These are phyloP conservation scores for Neoitamus cyanurus DNA, from an alignment of 2,888 invertebrate species.

Conservation along the genomic window DNA sequence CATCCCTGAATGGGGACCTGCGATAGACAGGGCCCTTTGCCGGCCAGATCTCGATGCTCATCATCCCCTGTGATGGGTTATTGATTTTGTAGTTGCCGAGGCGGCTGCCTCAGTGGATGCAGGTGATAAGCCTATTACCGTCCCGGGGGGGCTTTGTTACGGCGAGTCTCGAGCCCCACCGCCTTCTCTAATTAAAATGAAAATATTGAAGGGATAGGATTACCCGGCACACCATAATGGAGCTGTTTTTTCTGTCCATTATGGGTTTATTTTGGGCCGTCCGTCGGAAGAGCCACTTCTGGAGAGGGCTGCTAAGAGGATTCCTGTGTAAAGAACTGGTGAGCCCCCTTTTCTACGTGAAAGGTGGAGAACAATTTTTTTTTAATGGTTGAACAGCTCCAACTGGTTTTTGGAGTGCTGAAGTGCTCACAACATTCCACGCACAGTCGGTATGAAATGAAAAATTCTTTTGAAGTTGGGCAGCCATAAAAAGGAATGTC, in stretches of 20 bases:
- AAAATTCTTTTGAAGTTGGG: background rate
- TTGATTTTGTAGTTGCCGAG: slow-evolving; percentile 7
- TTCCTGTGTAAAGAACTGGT: background rate
- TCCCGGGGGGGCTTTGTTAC: background rate
- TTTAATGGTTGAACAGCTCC: background rate
- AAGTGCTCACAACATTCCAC: background rate
- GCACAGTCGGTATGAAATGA: background rate
- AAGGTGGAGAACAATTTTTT: background rate
- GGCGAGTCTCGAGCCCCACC: background rate
- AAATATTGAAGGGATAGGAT: slow-evolving; percentile 18
- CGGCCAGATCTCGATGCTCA: slow-evolving; percentile 9
- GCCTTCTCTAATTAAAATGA: slow-evolving; percentile 23
- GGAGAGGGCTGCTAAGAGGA: background rate
- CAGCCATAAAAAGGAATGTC: background rate
- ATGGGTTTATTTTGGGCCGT: slow-evolving; percentile 15
- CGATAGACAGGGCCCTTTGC: slow-evolving; percentile 21
- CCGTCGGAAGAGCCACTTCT: background rate
- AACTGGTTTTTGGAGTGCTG: background rate
- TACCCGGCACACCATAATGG: background rate
- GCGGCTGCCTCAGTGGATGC: background rate
- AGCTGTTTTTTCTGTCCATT: background rate
- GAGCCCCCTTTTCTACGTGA: background rate
- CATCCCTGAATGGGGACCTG: slow-evolving; percentile 29
- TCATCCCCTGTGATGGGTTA: slow-evolving; percentile 26
- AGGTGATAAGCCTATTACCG: slow-evolving; percentile 40